Base-by-base conservation (phyloP, 2,113 vertebrate genomes). In the Ceuthmochares aereus region DNA sequence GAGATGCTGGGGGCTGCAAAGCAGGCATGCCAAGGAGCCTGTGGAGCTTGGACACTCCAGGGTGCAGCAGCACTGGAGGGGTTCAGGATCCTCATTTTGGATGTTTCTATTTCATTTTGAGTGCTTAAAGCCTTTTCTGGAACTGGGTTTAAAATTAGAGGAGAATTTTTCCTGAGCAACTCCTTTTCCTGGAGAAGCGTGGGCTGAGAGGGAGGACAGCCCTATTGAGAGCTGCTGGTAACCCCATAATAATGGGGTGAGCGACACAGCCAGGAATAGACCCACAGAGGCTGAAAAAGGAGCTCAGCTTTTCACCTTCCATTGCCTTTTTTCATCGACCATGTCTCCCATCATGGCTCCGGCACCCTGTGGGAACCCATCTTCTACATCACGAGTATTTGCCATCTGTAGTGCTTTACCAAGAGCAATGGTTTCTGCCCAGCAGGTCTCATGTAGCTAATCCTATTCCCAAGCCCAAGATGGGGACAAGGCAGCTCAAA, bases 141-240 rank as follows among this genome's bases (percentile, higher is more conserved):
- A 81, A 32, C 66, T 64, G 11, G 5, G n/a, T 95, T 95, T 95
- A 89, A 96, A 95, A 95, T 95, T 81, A 96, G 93, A 87, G 77
- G 78, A 89, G 76, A 58, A n/a, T 87, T 94, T 77, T 90, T 81
- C 85, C 74, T 73, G 62, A 91, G 82, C 87, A 94, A 91, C 80
- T 95, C 80, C 80, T 92, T 92, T 92, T 56, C 68, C 84, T 75
- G 84, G 91, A 0, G 0, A 91, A 95, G 94, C 47, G 91, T 96
- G 84, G 94, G 96, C 79, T 93, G 92, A 95, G 94, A 96, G 92
- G 92, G 95, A 97, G 93, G 91, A 95, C 96, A 95, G 85, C 85
- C 96, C 95, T 94, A 86, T 59, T 94, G 95, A 96, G 88, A 95
- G 74, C 87, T 87, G 64, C 91, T 95, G 87, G 89, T 95, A 97